These are phyloP conservation scores for Phylloscopus whistleri DNA, from an alignment of 2,113 vertebrate species.

Conservation along the genomic window DNA sequence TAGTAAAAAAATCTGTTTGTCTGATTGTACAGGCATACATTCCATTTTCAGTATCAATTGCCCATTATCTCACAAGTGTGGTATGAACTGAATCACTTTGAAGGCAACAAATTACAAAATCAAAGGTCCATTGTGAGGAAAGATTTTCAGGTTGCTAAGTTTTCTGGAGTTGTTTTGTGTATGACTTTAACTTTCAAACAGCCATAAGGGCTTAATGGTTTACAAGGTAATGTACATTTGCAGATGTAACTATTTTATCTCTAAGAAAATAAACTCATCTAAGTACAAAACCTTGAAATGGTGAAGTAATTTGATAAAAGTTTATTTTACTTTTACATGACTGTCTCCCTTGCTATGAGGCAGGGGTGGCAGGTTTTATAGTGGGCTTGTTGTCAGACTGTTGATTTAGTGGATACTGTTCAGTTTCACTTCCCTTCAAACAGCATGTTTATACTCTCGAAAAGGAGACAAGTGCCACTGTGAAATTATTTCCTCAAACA, in stretches of 20 bases:
- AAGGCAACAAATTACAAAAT: not conserved
- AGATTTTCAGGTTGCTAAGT: not conserved
- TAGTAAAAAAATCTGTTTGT: slow-evolving; percentile 20
- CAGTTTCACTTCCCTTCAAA: not conserved
- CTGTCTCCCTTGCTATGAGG: not conserved
- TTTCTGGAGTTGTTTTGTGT: not conserved
- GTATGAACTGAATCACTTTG: slow-evolving; percentile 52
- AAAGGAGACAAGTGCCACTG: not conserved
- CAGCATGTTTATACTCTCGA: not conserved
- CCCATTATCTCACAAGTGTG: slow-evolving; percentile 21
- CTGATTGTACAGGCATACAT: not conserved
- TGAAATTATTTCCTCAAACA: not conserved
- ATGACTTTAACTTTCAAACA: slow-evolving; percentile 41
- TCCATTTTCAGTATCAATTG: not conserved
- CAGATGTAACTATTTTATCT: slow-evolving; percentile 44
- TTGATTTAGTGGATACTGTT: not conserved
- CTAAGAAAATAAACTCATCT: slow-evolving; percentile 65
- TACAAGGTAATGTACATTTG: slow-evolving; percentile 34
- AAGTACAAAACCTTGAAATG: slow-evolving; percentile 12
- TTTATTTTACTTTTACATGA: not conserved
- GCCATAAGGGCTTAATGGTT: slow-evolving; percentile 63
- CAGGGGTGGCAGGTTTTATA: not conserved
- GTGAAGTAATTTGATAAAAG: not conserved
- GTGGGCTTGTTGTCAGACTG: not conserved
- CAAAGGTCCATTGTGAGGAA: not conserved